phyloP scores from a whole-genome alignment of 37 sponge, comb jelly and placozoan genomes.

The Tethya wilhelma region DNA sequence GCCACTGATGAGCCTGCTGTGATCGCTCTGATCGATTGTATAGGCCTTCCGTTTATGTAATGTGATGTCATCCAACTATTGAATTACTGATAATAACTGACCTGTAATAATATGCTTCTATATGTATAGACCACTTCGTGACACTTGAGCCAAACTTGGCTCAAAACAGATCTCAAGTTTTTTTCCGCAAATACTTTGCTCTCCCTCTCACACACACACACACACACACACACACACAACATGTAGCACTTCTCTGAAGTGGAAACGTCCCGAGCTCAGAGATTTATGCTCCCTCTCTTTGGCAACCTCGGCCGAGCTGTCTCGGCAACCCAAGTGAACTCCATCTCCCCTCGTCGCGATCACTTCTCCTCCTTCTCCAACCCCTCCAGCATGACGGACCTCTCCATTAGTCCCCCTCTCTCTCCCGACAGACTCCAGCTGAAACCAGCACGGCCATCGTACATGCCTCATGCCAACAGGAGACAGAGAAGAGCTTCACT shows the following conservation, averaged over 20 bases:
- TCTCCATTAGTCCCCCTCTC: slow-evolving; percentile 27
- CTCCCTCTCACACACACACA: too few species aligned
- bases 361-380: slow-evolving; percentile 12
- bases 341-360: background rate
- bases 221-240: too few species aligned
- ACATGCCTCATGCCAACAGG: slow-evolving; percentile 78
- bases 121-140: too few species aligned
- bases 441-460: background rate
- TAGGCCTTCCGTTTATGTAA: too few species aligned
- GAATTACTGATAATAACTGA: too few species aligned
- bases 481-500: slow-evolving; percentile 79
- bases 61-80: too few species aligned
- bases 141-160: too few species aligned
- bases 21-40: too few species aligned
- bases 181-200: too few species aligned
- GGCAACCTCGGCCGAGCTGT: slow-evolving; percentile 54
- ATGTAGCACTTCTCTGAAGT: slow-evolving; percentile 41
- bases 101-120: too few species aligned
- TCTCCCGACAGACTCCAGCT: slow-evolving; percentile 6
- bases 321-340: slow-evolving; percentile 51
- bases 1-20: too few species aligned
- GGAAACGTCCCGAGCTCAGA: slow-evolving; percentile 24
- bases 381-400: slow-evolving; percentile 18
- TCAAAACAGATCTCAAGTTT: too few species aligned
- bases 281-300: slow-evolving; percentile 64